A percentile compares a stretch with the other conserved stretches of the same genome.
Evolutionary conservation across 2,888 invertebrate genomes (phyloP).

Genomic region (Eudemis profundana): DNA sequence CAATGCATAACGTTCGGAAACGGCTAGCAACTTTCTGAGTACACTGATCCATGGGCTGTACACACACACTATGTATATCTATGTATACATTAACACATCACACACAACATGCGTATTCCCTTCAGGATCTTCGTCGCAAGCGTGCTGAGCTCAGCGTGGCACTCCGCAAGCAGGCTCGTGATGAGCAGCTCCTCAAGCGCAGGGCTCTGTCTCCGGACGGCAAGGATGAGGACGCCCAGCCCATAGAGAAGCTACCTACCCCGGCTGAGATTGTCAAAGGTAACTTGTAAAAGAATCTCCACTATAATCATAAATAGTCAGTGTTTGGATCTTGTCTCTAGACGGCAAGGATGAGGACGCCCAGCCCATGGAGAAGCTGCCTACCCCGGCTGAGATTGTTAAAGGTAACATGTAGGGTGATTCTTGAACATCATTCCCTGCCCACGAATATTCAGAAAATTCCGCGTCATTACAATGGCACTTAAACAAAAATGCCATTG

Average conservation of each 20-base stretch:
- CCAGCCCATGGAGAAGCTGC: conserved; percentile 67
- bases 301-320: no score
- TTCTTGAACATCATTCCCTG: no score
- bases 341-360: conserved; percentile 81
- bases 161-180: conserved; percentile 96
- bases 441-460: no score
- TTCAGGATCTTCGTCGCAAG: conserved; percentile 94
- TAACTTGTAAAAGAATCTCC: conserved; percentile 49
- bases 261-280: conserved; percentile 90
- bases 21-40: no score
- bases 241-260: conserved; percentile 78
- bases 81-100: no score
- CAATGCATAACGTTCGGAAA: no score
- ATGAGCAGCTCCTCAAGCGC: conserved; percentile 96
- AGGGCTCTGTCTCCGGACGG: conserved; percentile 90
- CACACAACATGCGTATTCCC: no score
- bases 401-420: conserved; percentile 72
- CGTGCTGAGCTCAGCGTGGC: conserved; percentile 96
- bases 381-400: conserved; percentile 90
- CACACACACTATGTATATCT: no score
- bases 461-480: no score
- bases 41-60: no score
- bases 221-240: conserved; percentile 75
- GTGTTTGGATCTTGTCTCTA: conserved; percentile 91
- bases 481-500: no score